A percentile compares a stretch with the other conserved stretches of the same genome.
Evolutionary conservation across 2,113 vertebrate genomes (phyloP).

Genomic region (Tetrao urogallus): DNA sequence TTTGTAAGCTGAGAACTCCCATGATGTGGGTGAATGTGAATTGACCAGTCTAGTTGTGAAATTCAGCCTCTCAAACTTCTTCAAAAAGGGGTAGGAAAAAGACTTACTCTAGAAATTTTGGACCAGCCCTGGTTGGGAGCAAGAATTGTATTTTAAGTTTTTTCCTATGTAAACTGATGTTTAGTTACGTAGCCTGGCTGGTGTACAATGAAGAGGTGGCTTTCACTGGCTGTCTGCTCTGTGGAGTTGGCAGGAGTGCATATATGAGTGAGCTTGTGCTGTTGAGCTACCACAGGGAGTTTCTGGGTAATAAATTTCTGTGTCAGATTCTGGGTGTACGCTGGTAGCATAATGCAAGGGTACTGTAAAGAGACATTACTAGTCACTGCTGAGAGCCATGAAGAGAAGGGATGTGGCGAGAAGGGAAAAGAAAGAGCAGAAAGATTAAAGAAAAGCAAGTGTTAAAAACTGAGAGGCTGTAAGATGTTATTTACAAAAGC

Average conservation of each 20-base stretch:
- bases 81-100: neutral
- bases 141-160: neutral
- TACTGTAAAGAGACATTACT: neutral
- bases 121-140: neutral
- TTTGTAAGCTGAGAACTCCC: neutral
- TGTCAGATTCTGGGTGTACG: neutral
- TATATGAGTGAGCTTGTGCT: neutral
- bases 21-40: neutral
- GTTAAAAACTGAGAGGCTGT: neutral
- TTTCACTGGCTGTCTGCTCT: neutral
- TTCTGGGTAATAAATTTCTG: slow-evolving; percentile 26
- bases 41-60: neutral
- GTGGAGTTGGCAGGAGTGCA: neutral
- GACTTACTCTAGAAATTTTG: neutral
- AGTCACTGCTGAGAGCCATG: neutral
- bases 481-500: neutral
- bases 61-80: neutral
- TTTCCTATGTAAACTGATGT: neutral
- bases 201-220: neutral
- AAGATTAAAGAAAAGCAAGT: neutral
- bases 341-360: neutral
- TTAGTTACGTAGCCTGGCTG: neutral
- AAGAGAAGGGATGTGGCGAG: neutral
- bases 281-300: neutral
- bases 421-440: neutral